A percentile compares a stretch with the other conserved stretches of the same genome.
Evolutionary conservation across 2,113 vertebrate species (phyloP).

Genomic region (Cyphomyrus plagiostoma): DNA sequence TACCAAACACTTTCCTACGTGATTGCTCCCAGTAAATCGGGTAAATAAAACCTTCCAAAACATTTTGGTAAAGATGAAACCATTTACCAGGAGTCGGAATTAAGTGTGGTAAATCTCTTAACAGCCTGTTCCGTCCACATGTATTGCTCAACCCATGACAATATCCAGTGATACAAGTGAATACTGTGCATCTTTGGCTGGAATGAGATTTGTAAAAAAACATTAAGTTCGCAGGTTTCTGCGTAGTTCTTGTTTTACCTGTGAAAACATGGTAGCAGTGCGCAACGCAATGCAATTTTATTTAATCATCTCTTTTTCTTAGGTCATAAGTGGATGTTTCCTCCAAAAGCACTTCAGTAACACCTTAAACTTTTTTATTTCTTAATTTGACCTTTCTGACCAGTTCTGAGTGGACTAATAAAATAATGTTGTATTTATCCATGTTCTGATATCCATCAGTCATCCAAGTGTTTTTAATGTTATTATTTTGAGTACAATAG

Average conservation of each 20-base stretch:
- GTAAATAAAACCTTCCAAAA: neutral
- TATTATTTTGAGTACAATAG: conserved; percentile 62
- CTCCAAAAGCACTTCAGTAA: conserved; percentile 40
- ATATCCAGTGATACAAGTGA: neutral
- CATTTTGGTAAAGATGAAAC: neutral
- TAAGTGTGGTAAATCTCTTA: neutral
- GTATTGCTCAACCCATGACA: neutral
- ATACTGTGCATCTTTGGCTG: neutral
- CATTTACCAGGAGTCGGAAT: neutral
- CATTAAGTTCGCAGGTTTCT: neutral
- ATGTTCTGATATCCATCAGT: conserved; percentile 56
- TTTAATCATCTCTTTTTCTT: neutral
- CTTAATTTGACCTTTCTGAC: conserved; percentile 15
- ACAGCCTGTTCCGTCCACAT: neutral
- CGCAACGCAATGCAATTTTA: neutral
- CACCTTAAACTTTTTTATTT: conserved; percentile 38
- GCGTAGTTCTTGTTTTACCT: neutral
- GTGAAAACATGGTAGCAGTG: neutral
- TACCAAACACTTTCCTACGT: neutral
- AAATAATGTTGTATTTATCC: neutral
- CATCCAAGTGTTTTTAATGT: conserved; percentile 59
- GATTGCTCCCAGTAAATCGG: neutral
- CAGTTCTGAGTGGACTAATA: neutral
- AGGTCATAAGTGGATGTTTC: conserved; percentile 1
- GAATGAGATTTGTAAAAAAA: neutral